Conservation (phyloP, 2,888 invertebrate species). For the Drepanosiphum platanoidis region DNA sequence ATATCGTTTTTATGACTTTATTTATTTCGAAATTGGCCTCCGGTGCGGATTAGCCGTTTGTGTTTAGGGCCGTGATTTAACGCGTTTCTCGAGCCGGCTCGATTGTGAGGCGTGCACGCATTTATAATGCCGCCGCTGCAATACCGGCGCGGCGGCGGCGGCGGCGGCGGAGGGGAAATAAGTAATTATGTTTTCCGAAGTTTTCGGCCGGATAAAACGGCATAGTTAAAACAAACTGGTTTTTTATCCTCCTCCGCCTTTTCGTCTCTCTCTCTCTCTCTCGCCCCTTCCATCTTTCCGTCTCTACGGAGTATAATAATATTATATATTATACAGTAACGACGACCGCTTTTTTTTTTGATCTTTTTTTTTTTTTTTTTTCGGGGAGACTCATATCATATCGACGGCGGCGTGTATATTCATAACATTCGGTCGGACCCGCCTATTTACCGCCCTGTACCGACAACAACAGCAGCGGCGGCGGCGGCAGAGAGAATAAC, state of each 20-base stretch:
- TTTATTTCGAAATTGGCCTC: slow-evolving; percentile 62
- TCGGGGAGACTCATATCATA: background rate
- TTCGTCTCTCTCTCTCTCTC: background rate
- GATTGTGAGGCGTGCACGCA: slow-evolving; percentile 55
- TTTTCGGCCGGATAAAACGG: slow-evolving; percentile 60
- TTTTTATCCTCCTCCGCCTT: slow-evolving; percentile 11
- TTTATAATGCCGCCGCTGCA: slow-evolving; percentile 51
- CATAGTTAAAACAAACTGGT: slow-evolving; percentile 60
- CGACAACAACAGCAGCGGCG: background rate
- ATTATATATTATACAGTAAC: slow-evolving; percentile 22
- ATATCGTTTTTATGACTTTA: slow-evolving; percentile 60
- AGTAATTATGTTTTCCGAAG: slow-evolving; percentile 60
- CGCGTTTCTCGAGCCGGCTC: slow-evolving; percentile 52
- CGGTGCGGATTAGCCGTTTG: slow-evolving; percentile 61
- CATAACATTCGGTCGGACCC: slow-evolving; percentile 44
- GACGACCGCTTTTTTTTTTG: slow-evolving; percentile 32
- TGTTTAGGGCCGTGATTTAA: slow-evolving; percentile 60
- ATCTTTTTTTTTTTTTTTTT: background rate
- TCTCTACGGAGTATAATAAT: slow-evolving; percentile 28
- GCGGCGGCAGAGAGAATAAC: background rate
- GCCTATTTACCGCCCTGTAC: slow-evolving; percentile 39
- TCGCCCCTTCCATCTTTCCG: background rate
- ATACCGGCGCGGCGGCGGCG: background rate
- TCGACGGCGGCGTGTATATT: too few relatives aligned
- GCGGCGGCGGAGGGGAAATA: slow-evolving; percentile 45